These are phyloP conservation scores for Orthonyx spaldingii DNA, from an alignment of 2,113 vertebrate species.

Conservation along the genomic window DNA sequence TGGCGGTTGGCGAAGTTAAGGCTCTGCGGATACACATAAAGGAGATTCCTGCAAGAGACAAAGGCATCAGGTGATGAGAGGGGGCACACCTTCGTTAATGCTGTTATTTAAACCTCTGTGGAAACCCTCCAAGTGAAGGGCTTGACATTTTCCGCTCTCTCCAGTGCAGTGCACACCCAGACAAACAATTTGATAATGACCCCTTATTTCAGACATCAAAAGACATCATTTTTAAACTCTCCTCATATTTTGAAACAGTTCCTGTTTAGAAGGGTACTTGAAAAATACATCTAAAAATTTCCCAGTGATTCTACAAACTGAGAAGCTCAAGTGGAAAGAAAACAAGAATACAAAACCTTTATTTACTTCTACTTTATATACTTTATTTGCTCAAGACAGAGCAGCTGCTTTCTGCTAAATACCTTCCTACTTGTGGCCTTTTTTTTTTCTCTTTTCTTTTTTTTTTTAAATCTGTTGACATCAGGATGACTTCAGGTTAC, in stretches of 20 bases:
- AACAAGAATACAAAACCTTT: background rate
- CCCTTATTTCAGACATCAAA: background rate
- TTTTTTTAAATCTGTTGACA: background rate
- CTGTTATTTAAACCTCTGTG: background rate
- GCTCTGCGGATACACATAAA: slow-evolving; percentile 95
- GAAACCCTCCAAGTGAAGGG: background rate
- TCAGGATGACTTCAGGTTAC: background rate
- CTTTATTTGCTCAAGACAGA: background rate
- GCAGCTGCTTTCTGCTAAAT: background rate
- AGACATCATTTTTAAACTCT: background rate
- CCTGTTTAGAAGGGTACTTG: background rate
- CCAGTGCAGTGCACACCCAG: background rate
- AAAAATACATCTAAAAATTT: background rate
- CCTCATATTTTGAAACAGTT: background rate
- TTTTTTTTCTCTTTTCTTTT: background rate
- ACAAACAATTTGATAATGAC: background rate
- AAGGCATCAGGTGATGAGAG: background rate
- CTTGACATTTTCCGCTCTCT: background rate
- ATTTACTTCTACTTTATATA: background rate
- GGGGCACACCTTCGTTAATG: background rate
- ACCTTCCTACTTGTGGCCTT: background rate
- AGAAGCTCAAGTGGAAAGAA: background rate
- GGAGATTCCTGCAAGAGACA: slow-evolving; percentile 85
- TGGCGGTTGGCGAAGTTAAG: slow-evolving; percentile 98
- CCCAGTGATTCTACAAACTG: background rate